Conservation (phyloP, 2,797 vertebrate species). For the Epinephelus malabaricus region DNA sequence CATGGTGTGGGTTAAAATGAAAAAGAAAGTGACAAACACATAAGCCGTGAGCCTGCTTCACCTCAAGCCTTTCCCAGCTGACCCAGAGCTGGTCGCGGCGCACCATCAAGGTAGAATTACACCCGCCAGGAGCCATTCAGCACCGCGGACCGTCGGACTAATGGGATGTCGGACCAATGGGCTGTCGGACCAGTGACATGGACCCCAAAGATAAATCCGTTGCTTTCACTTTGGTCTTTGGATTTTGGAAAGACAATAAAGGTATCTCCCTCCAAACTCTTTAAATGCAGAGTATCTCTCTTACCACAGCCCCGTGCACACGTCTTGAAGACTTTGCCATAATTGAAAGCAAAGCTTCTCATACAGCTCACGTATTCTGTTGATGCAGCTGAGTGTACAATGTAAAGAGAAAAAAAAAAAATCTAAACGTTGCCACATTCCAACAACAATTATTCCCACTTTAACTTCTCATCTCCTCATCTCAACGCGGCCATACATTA, state of each 20-base stretch:
- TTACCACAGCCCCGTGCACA: background rate
- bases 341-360: constrained; percentile 23
- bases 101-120: no score
- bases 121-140: no score
- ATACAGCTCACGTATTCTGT: background rate
- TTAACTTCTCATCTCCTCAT: constrained; percentile 25
- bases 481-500: constrained; percentile 32
- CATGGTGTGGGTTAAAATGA: no score
- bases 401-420: background rate
- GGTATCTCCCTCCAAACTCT: background rate
- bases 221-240: background rate
- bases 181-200: no score
- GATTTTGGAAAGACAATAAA: constrained; percentile 2
- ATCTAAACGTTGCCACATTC: background rate
- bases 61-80: no score
- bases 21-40: no score
- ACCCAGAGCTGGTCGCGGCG: no score
- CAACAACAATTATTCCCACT: constrained; percentile 29
- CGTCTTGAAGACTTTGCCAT: background rate
- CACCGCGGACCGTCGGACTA: no score
- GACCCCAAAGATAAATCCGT: background rate
- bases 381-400: background rate
- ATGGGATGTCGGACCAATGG: no score
- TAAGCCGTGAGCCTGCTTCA: no score
- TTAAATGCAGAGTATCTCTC: background rate